These are phyloP conservation scores for Kryptopterus vitreolus DNA, from an alignment of 2,797 vertebrate genomes.

Conservation along the genomic window DNA sequence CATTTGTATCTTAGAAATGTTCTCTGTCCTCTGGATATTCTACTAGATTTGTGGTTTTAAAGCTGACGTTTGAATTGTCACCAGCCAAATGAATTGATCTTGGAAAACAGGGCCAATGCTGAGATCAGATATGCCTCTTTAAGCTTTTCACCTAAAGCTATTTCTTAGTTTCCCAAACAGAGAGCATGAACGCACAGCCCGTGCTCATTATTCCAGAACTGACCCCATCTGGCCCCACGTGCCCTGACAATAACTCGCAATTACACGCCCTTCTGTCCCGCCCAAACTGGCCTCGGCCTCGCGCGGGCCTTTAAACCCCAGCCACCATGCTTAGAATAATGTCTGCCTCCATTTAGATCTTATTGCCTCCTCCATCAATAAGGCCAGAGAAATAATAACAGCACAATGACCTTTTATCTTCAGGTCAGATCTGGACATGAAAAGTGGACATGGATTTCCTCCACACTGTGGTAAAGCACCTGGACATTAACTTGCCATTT, in stretches of 20 bases:
- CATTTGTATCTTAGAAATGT: background rate
- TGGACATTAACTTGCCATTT: background rate
- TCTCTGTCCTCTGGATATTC: background rate
- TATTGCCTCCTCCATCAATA: slow-evolving; percentile 56
- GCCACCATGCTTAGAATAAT: slow-evolving; percentile 30
- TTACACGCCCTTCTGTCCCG: slow-evolving; percentile 59
- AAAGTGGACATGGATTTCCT: background rate
- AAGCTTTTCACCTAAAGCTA: background rate
- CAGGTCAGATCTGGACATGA: slow-evolving; percentile 36
- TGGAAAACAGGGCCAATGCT: background rate
- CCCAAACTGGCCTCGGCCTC: slow-evolving; percentile 47
- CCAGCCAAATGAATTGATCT: background rate
- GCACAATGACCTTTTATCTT: slow-evolving; percentile 53
- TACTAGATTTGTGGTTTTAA: background rate
- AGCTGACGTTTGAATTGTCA: background rate
- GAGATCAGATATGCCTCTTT: background rate
- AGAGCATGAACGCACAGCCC: slow-evolving; percentile 27
- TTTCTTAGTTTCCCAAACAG: slow-evolving; percentile 7
- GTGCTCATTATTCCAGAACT: slow-evolving; percentile 52
- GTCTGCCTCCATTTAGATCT: slow-evolving; percentile 39
- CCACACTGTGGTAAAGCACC: background rate
- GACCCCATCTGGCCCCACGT: slow-evolving; percentile 67
- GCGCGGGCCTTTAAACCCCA: slow-evolving; percentile 56
- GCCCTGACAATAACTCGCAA: slow-evolving; percentile 66
- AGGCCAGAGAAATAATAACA: slow-evolving; percentile 52